Evolutionary conservation across 2,113 vertebrate species (phyloP).

Genomic region (Menura novaehollandiae): DNA sequence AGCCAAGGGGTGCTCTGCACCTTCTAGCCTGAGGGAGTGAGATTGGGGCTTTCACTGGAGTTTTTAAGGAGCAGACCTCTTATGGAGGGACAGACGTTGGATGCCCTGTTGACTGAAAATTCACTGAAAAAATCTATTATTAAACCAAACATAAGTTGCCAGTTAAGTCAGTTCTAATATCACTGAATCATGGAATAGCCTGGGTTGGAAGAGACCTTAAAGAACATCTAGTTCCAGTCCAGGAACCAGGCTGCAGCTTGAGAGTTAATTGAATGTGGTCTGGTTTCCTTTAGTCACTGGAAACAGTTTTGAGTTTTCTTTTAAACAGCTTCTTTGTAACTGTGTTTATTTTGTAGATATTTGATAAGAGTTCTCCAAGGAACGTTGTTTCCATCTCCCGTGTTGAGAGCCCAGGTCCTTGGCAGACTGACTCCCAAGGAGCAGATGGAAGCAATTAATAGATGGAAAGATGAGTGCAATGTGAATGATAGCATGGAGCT

Average conservation of each 20-base stretch:
- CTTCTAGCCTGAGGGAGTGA: background rate
- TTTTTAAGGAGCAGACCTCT: background rate
- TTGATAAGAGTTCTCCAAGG: constrained; percentile 72
- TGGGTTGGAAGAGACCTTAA: background rate
- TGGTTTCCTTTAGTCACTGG: background rate
- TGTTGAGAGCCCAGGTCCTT: constrained; percentile 65
- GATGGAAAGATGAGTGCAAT: constrained; percentile 37
- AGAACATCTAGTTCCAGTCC: background rate
- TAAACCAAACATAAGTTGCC: background rate
- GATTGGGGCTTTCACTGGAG: background rate
- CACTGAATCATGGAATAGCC: background rate
- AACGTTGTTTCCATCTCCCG: constrained; percentile 69
- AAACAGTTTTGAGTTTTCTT: background rate
- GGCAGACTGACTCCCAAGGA: constrained; percentile 49
- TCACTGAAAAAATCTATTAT: background rate
- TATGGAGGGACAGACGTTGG: background rate
- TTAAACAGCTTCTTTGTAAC: background rate
- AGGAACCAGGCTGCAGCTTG: background rate
- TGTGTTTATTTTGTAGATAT: constrained; percentile 70
- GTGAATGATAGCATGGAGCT: background rate
- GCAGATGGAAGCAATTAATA: constrained; percentile 49
- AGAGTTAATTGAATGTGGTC: background rate
- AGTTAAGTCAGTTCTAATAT: background rate
- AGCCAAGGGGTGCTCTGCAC: background rate
- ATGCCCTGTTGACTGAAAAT: background rate